Evolutionary conservation across 1,140 invertebrate genomes (phyloP), one percentile per base, ranked within the genome.

Genomic region (Mesaphorura yosii): DNA sequence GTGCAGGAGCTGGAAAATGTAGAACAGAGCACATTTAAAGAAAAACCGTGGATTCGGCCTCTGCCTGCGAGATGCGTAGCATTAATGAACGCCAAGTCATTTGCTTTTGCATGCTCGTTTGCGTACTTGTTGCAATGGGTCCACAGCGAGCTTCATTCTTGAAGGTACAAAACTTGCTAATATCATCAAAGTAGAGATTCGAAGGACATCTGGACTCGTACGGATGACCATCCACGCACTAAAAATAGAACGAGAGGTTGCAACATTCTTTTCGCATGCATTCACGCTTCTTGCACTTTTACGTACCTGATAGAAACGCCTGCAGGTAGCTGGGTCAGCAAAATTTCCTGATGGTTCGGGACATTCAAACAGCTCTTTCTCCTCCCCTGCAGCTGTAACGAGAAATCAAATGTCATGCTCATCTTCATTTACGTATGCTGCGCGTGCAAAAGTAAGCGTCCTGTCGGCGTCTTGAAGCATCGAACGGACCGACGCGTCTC

Each of bases 71-170:
- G n/a, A n/a, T n/a, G n/a, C n/a, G n/a, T n/a, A n/a, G n/a, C n/a
- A n/a, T n/a, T n/a, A n/a, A n/a, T n/a, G 40, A 19, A 19, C 19
- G 6, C 10, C 40, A 10, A 17, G 7, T 42, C 40, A 19, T 42
- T 42, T 22, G 23, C 40, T 19, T 42, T 19, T 12, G 10, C 40
- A 42, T 17, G 12, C 12, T 12, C 34, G 12, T 17, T 17, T 17
- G 17, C 79, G 81, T 76, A 89, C 86, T 89, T 65, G 84, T 78
- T 55, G 83, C 73, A 60, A 91, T 78, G 14, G 88, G 88, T 29
- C 88, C 88, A 68, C 88, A 92, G 66, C 84, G 76, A n/a, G 87
- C 85, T 71, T 90, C 86, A 56, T 81, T 81, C 73, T 89, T 88
- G 67, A 90, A 91, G 0, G 87, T 91, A 66, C 88, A 92, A 56